Evolutionary conservation across 2,888 invertebrate species (phyloP).

Genomic region (Agonopterix alstromeriana): DNA sequence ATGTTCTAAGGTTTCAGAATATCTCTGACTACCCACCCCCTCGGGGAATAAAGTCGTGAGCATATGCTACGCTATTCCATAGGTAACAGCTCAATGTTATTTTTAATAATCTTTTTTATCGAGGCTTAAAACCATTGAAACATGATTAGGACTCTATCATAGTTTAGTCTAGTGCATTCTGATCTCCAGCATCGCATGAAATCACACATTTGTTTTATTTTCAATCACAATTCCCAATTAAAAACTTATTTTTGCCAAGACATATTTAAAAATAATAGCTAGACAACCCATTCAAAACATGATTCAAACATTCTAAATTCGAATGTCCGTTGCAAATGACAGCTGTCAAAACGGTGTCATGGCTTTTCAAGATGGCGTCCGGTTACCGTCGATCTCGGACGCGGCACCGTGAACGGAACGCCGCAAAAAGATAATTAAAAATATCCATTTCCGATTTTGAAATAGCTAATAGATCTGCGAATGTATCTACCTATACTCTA

Average conservation of each 20-base stretch:
- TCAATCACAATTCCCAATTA: neutral
- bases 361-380: conserved; percentile 65
- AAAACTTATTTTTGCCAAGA: neutral
- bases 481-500: no score
- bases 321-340: conserved; percentile 66
- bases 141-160: no score
- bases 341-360: conserved; percentile 72
- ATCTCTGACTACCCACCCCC: no score
- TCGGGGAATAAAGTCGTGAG: no score
- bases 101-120: no score
- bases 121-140: no score
- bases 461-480: conserved; percentile 30
- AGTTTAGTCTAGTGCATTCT: no score
- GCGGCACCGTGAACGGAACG: conserved; percentile 40
- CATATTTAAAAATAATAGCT: neutral
- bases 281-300: conserved; percentile 25
- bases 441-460: conserved; percentile 63
- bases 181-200: no score
- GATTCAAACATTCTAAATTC: conserved; percentile 63
- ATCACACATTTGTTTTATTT: no score
- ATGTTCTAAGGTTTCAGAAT: no score
- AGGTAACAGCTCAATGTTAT: no score
- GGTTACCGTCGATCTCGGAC: conserved; percentile 63
- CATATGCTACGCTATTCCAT: no score
- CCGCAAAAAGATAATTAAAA: conserved; percentile 52